Conservation (phyloP, 1,140 invertebrate genomes). For the Meloidogyne floridensis region DNA sequence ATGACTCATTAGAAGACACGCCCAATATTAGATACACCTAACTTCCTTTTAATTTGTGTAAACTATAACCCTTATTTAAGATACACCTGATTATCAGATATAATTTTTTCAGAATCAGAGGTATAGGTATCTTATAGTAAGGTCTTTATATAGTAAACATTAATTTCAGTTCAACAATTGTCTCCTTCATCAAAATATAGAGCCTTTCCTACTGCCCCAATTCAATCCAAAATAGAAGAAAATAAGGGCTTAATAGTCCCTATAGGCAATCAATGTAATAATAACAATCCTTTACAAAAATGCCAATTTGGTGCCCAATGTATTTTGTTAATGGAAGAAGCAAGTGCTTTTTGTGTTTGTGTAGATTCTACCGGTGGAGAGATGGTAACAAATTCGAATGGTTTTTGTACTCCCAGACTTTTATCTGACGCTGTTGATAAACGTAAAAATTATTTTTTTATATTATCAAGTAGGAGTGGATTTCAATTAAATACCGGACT, state of each 20-base stretch:
- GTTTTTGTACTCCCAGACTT: slow-evolving; percentile 45
- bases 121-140: too few species aligned
- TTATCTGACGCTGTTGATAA: slow-evolving; percentile 35
- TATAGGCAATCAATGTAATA: neutral
- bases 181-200: neutral
- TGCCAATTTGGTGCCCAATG: neutral
- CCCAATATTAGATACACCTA: too few species aligned
- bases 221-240: slow-evolving; percentile 5
- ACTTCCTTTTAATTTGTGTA: too few species aligned
- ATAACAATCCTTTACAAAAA: neutral
- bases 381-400: slow-evolving; percentile 50
- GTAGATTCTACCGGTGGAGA: slow-evolving; percentile 23
- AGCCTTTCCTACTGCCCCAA: neutral
- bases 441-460: slow-evolving; percentile 20
- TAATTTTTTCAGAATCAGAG: too few species aligned
- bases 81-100: too few species aligned
- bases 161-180: neutral
- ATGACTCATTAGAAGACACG: too few species aligned
- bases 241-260: neutral
- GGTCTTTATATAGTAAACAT: too few species aligned
- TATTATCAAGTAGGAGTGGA: neutral
- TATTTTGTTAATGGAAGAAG: neutral
- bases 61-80: too few species aligned
- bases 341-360: slow-evolving; percentile 15
- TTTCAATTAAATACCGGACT: neutral